Conservation (phyloP, 2,888 invertebrate genomes). For the Nephrotoma guestfalica region DNA sequence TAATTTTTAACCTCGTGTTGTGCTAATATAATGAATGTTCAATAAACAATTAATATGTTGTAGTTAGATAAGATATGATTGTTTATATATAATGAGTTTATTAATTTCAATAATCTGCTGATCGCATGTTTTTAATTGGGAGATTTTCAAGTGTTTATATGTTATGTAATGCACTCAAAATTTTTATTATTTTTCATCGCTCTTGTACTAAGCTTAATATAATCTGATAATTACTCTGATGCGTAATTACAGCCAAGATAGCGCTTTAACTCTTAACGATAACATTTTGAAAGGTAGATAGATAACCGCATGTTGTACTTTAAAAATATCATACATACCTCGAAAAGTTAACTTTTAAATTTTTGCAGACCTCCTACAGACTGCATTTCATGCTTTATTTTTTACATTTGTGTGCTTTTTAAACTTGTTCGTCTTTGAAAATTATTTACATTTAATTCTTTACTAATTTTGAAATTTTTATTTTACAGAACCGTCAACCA, state of each 20-base stretch:
- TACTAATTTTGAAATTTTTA: neutral
- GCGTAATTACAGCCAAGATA: no score
- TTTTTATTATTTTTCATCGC: neutral
- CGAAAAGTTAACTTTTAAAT: no score
- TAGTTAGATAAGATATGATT: neutral
- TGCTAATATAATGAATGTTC: neutral
- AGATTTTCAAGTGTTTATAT: neutral
- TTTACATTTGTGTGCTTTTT: no score
- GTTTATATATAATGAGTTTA: neutral
- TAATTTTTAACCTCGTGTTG: neutral
- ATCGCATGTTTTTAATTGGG: neutral
- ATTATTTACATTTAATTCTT: slow-evolving; percentile 10
- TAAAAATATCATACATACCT: no score
- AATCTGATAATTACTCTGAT: neutral
- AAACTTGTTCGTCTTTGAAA: no score
- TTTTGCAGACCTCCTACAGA: no score
- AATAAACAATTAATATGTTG: neutral
- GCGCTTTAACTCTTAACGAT: no score
- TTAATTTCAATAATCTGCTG: neutral
- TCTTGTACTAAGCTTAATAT: neutral
- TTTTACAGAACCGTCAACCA: slow-evolving; percentile 39
- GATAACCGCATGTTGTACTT: no score
- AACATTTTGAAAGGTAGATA: no score
- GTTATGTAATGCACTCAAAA: neutral
- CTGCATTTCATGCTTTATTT: no score